Percentiles rank a stretch among this genome's conserved stretches.
Conservation (phyloP, 2,888 invertebrate genomes). For the Tryphoninae sp. region DNA sequence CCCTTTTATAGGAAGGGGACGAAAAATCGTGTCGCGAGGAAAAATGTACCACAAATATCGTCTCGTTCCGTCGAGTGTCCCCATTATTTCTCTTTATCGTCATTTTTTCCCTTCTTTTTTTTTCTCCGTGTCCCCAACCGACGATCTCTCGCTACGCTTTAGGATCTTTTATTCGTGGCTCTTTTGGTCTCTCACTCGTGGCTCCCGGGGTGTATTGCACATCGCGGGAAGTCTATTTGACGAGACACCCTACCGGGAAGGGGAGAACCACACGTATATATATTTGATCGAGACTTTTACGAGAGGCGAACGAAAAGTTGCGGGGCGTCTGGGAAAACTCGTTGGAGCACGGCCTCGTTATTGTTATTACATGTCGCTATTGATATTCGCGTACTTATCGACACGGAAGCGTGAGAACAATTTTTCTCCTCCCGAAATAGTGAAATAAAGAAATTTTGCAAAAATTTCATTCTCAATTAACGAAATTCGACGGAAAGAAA, state of each 20-base stretch:
- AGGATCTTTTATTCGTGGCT: conserved; percentile 34
- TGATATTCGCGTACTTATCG: conserved; percentile 39
- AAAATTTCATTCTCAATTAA: too few relatives aligned
- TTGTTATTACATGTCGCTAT: conserved; percentile 15
- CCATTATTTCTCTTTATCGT: conserved; percentile 3
- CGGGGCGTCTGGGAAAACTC: conserved; percentile 28
- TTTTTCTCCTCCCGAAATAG: conserved; percentile 20
- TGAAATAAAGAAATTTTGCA: conserved; percentile 19
- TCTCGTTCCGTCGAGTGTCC: conserved; percentile 19
- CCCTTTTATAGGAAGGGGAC: not conserved
- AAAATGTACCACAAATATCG: conserved; percentile 61
- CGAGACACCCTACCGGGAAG: conserved; percentile 2
- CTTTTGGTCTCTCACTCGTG: not conserved
- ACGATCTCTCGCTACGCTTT: conserved; percentile 20
- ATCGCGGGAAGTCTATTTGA: conserved; percentile 51
- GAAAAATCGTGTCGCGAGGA: conserved; percentile 54
- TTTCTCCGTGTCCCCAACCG: conserved; percentile 32
- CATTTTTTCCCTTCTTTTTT: conserved; percentile 40
- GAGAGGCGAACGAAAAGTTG: conserved; percentile 10
- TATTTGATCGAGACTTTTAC: conserved; percentile 45
- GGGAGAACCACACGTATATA: conserved; percentile 10
- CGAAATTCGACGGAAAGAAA: too few relatives aligned
- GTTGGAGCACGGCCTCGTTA: conserved; percentile 11
- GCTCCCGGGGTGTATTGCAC: conserved; percentile 34
- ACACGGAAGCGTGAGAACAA: conserved; percentile 51